Conservation (phyloP, 2,888 invertebrate genomes). For the Nemapogon koenigi region DNA sequence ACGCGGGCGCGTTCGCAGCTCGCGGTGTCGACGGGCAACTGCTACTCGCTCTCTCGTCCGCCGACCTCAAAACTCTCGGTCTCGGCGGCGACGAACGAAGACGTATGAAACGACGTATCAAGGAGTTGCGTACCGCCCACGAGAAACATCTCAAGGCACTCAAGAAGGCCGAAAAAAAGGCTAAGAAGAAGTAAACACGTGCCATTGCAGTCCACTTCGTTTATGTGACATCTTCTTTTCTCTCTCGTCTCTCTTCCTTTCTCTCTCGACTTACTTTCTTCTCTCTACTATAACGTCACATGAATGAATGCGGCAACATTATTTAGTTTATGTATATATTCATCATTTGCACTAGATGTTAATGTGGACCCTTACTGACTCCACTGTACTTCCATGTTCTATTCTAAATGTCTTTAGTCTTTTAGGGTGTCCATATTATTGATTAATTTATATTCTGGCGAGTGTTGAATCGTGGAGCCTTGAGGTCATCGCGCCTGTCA, state of each 20-base stretch:
- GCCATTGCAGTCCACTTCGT: too few relatives aligned
- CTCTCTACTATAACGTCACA: too few relatives aligned
- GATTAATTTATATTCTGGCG: too few relatives aligned
- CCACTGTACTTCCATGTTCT: slow-evolving; percentile 6
- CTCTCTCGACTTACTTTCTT: too few relatives aligned
- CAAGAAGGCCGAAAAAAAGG: slow-evolving; percentile 85
- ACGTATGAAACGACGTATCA: slow-evolving; percentile 81
- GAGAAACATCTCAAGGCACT: slow-evolving; percentile 89
- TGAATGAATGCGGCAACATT: too few relatives aligned
- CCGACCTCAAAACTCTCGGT: slow-evolving; percentile 88
- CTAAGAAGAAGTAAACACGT: slow-evolving; percentile 71
- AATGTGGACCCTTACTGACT: too few relatives aligned
- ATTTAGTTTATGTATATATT: too few relatives aligned
- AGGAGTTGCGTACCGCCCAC: slow-evolving; percentile 80
- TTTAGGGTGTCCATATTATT: too few relatives aligned
- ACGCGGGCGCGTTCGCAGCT: slow-evolving; percentile 86
- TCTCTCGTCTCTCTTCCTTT: too few relatives aligned
- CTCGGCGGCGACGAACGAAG: slow-evolving; percentile 83
- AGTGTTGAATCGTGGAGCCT: neutral
- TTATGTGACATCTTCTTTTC: too few relatives aligned
- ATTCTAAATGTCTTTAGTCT: too few relatives aligned
- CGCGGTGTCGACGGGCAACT: slow-evolving; percentile 89
- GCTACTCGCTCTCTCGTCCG: slow-evolving; percentile 86
- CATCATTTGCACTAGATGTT: too few relatives aligned
- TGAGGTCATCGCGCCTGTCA: slow-evolving; percentile 22